Evolutionary conservation across 2,888 invertebrate species (phyloP).

Genomic region (Ichneumon xanthorius): DNA sequence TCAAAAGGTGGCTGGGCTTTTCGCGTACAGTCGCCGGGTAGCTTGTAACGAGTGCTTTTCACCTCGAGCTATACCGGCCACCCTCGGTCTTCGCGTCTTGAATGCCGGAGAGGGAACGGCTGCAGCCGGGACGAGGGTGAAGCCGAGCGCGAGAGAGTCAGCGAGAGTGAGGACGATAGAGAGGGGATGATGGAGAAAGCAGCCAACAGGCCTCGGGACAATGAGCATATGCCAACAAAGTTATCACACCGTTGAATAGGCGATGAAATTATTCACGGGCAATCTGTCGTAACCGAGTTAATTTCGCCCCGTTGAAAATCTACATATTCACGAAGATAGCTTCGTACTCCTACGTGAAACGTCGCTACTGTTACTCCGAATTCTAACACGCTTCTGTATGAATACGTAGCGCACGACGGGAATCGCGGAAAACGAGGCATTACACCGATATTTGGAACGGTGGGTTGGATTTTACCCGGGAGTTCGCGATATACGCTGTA

Average conservation of each 20-base stretch:
- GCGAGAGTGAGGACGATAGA: conserved; percentile 9
- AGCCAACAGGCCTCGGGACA: conserved; percentile 69
- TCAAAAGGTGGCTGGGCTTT: conserved; percentile 48
- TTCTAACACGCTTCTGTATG: conserved; percentile 30
- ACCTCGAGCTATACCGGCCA: conserved; percentile 53
- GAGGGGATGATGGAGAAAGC: conserved; percentile 8
- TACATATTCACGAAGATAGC: conserved; percentile 74
- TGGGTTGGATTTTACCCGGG: conserved; percentile 2
- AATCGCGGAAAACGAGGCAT: conserved; percentile 44
- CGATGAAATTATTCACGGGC: conserved; percentile 83
- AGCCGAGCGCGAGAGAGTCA: not conserved
- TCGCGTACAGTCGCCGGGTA: conserved; percentile 13
- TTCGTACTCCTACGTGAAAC: conserved; percentile 29
- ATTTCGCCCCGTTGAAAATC: conserved; percentile 77
- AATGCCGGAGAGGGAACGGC: conserved; percentile 55
- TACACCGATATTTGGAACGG: conserved; percentile 35
- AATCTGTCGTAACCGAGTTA: conserved; percentile 83
- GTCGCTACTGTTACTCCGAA: conserved; percentile 32
- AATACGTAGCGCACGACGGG: conserved; percentile 18
- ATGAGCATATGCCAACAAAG: conserved; percentile 82
- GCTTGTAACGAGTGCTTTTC: conserved; percentile 62
- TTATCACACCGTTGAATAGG: conserved; percentile 80
- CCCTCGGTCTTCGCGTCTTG: conserved; percentile 66
- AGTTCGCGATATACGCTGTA: not conserved
- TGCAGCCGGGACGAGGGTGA: conserved; percentile 25